These are phyloP conservation scores for Cerastis leucographa DNA, from an alignment of 2,888 invertebrate species.

Conservation along the genomic window DNA sequence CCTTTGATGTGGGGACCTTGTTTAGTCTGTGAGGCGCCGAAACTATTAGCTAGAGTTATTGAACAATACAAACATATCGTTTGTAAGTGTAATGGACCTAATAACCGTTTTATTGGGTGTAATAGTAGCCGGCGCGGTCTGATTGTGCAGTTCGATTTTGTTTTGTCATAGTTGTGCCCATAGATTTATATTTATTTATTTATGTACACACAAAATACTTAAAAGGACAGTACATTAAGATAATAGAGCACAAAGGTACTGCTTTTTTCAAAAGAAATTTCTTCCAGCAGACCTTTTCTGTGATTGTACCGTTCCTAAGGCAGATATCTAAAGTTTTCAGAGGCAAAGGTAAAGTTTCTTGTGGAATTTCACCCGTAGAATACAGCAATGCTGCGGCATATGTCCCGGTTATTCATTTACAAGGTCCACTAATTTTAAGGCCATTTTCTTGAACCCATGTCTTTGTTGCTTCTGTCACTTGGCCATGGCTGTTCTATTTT, in stretches of 20 bases:
- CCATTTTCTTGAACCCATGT: not conserved
- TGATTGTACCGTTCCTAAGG: not conserved
- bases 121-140: not conserved
- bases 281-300: no score
- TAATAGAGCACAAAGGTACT: no score
- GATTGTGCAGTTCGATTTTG: not conserved
- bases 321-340: not conserved
- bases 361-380: not conserved
- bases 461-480: not conserved
- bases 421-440: not conserved
- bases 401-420: not conserved
- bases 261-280: no score
- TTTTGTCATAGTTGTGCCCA: not conserved
- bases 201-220: no score
- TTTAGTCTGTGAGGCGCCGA: constrained; percentile 48
- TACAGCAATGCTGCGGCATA: not conserved
- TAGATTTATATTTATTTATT: no score
- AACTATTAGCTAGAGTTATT: constrained; percentile 22
- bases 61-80: constrained; percentile 11
- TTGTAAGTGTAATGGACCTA: constrained; percentile 32
- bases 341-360: not conserved
- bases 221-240: no score
- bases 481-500: not conserved
- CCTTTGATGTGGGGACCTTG: constrained; percentile 54
- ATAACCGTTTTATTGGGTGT: constrained; percentile 26